Conservation (phyloP, 2,888 invertebrate genomes). For the Ditula angustiorana region DNA sequence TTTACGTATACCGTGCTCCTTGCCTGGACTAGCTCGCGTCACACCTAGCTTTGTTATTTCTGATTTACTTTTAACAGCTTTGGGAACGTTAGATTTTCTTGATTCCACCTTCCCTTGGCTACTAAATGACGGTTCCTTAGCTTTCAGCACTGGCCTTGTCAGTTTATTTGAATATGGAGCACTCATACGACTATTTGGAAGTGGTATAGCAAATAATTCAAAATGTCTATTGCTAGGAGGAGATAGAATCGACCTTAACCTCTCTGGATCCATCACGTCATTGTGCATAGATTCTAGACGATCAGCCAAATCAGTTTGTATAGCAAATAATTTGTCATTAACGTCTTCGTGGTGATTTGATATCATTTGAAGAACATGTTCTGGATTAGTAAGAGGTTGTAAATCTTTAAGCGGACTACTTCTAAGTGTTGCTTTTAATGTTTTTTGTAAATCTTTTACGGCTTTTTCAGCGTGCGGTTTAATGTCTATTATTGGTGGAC, state of each 20-base stretch:
- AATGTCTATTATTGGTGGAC: conserved; percentile 46
- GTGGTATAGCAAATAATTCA: conserved; percentile 32
- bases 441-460: conserved; percentile 58
- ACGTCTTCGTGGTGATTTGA: conserved; percentile 60
- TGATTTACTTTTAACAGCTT: conserved; percentile 11
- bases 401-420: conserved; percentile 14
- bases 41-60: conserved; percentile 12
- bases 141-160: neutral
- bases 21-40: conserved; percentile 13
- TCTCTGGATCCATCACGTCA: conserved; percentile 48
- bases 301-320: conserved; percentile 69
- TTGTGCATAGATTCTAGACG: conserved; percentile 62
- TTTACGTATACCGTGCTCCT: conserved; percentile 34
- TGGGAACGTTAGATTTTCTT: neutral
- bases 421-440: conserved; percentile 34
- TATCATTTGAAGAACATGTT: conserved; percentile 60
- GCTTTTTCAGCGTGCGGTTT: conserved; percentile 57
- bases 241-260: conserved; percentile 17
- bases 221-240: conserved; percentile 13
- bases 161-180: neutral
- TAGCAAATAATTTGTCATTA: conserved; percentile 65
- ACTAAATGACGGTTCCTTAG: conserved; percentile 7
- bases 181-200: conserved; percentile 14
- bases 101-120: conserved; percentile 7
- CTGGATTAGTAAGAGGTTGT: conserved; percentile 48